A percentile compares a stretch with the other conserved stretches of the same genome.
Evolutionary conservation across 2,113 vertebrate species (phyloP).

Genomic region (Anser brachyrhynchus): DNA sequence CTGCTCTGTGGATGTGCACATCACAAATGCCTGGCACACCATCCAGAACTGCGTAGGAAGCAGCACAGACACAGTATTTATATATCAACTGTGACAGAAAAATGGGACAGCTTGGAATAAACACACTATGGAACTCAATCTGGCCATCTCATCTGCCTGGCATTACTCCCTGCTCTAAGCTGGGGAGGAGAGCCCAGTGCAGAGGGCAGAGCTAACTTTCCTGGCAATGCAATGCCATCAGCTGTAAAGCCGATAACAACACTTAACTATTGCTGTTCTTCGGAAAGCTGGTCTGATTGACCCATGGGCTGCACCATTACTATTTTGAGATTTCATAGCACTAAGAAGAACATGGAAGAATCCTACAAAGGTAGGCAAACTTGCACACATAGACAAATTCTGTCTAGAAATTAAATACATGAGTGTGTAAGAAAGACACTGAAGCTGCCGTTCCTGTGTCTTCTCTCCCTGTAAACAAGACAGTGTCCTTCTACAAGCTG

Average conservation of each 20-base stretch:
- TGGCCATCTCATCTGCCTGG: neutral
- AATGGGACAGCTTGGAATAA: constrained; percentile 50
- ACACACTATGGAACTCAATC: neutral
- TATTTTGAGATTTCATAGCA: neutral
- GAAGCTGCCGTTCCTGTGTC: neutral
- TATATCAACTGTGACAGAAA: constrained; percentile 30
- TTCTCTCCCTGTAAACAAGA: neutral
- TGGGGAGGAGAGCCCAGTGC: neutral
- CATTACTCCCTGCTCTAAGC: neutral
- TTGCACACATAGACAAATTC: neutral
- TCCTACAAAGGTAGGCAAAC: neutral
- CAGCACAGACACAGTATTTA: constrained; percentile 10
- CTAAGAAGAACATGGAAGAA: neutral
- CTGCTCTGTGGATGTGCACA: neutral
- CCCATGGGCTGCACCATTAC: neutral
- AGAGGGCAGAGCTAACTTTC: neutral
- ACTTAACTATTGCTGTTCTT: neutral
- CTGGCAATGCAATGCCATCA: neutral
- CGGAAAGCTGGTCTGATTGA: neutral
- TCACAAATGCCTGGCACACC: neutral
- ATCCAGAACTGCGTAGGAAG: neutral
- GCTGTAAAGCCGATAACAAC: neutral
- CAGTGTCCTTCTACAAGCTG: neutral
- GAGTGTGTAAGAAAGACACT: neutral
- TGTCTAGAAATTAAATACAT: neutral